Base-by-base conservation (phyloP, 2,797 vertebrate genomes). In the Sternotherus odoratus region DNA sequence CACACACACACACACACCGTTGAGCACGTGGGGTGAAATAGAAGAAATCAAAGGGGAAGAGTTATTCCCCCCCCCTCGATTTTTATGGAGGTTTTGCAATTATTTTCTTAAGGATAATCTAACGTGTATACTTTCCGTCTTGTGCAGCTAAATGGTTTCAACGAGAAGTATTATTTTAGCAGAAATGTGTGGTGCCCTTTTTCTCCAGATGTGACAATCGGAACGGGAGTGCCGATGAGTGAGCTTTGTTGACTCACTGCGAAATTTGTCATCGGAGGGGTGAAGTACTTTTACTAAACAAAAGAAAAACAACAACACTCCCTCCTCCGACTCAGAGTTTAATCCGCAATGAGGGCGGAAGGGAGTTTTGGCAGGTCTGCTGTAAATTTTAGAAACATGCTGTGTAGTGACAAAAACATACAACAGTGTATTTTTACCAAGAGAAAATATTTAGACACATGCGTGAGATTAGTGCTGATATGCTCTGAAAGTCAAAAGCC, bases 91-190 rank as follows among this genome's bases (percentile, higher is more conserved):
- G 89, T 88, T 56, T 92, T 93, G 88, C 88, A 94, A 74, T 96
- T 94, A 81, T 96, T 96, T 97, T 93, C 66, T 87, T 81, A 33
- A 87, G 85, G 89, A 88, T 87, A 86, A 33, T 43, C 88, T 95
- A 97, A 97, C 97, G 96, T 96, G 97, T 90, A 50, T 94, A 96
- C 90, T 87, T 94, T 87, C 93, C 83, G 24, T 93, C 92, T 94
- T 91, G 93, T 69, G 94, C 86, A 95, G 94, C 83, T 66, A 50
- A 90, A 92, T 89, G 94, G 95, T 89, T 97, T 88, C 39, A 83
- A 87, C 86, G 90, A 87, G 91, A 90, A 96, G 92, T 91, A 96
- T 82, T 94, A 91, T 84, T 87, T 87, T 72, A 69, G 66, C 86
- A 95, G 85, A 82, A 77, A 43, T n/a, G 28, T 33, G 74, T 77